Evolutionary conservation across 2,113 vertebrate genomes (phyloP).

Genomic region (Trichechus manatus): DNA sequence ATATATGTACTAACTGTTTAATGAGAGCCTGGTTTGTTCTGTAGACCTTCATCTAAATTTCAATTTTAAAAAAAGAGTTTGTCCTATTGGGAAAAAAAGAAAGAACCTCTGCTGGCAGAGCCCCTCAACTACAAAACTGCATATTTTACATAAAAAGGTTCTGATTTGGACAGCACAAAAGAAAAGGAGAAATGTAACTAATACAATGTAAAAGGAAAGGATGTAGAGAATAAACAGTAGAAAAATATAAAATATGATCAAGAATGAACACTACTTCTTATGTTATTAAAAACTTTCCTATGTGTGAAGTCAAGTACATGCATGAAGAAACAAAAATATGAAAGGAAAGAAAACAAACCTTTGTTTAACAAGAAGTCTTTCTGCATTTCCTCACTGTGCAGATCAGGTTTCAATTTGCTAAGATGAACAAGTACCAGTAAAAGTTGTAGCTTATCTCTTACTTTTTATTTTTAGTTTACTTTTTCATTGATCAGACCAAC

Average conservation of each 20-base stretch:
- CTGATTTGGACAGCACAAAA: neutral
- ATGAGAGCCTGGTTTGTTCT: no score
- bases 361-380: neutral
- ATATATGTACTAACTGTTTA: no score
- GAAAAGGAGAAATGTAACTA: neutral
- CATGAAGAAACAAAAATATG: neutral
- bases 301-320: neutral
- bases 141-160: neutral
- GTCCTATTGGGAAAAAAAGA: no score
- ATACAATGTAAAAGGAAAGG: neutral
- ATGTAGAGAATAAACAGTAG: neutral
- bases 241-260: neutral
- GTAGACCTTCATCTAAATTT: no score
- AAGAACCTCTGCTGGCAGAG: neutral
- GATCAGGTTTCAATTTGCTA: neutral
- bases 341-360: conserved; percentile 26
- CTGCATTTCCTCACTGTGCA: neutral
- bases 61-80: no score
- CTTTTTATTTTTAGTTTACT: neutral
- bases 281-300: neutral
- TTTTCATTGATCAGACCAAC: conserved; percentile 30
- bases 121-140: neutral
- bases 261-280: neutral
- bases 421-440: neutral
- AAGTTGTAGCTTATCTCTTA: neutral